Evolutionary conservation across 1,140 invertebrate species (phyloP).

Genomic region (Cylas formicarius): DNA sequence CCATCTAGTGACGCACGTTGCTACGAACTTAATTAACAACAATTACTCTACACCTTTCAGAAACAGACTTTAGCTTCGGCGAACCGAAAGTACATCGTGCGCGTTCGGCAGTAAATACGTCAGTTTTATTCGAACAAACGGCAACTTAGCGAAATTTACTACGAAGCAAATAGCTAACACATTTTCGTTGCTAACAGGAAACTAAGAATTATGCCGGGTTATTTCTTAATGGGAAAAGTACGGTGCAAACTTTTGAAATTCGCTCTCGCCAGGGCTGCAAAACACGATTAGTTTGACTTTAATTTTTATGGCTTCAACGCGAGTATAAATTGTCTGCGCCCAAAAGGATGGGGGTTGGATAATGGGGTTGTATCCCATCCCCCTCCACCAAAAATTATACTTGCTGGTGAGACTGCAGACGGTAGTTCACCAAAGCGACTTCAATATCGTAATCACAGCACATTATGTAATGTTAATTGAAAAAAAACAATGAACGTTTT

Average conservation of each 20-base stretch:
- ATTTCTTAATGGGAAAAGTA: slow-evolving; percentile 14
- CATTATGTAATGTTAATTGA: background rate
- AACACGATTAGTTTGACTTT: slow-evolving; percentile 10
- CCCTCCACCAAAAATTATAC: background rate
- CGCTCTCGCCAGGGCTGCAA: slow-evolving; percentile 5
- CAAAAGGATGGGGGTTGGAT: background rate
- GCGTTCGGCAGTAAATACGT: too few species aligned
- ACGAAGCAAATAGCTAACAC: too few species aligned
- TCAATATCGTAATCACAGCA: background rate
- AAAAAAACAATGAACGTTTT: background rate
- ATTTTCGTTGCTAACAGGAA: too few species aligned
- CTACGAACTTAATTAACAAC: too few species aligned
- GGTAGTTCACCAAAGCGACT: background rate
- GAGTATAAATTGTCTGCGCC: slow-evolving; percentile 1
- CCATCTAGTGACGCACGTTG: too few species aligned
- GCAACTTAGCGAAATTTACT: too few species aligned
- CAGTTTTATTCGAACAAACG: too few species aligned
- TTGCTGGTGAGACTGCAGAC: background rate
- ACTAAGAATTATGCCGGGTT: slow-evolving; percentile 10
- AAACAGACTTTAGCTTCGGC: too few species aligned
- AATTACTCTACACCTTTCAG: too few species aligned
- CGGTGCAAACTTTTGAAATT: slow-evolving; percentile 7
- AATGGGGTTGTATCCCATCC: background rate
- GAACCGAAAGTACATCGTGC: too few species aligned
- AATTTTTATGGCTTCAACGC: slow-evolving; percentile 10